Conservation (phyloP, 1,140 invertebrate genomes). For the Lordiphosa stackelbergi region DNA sequence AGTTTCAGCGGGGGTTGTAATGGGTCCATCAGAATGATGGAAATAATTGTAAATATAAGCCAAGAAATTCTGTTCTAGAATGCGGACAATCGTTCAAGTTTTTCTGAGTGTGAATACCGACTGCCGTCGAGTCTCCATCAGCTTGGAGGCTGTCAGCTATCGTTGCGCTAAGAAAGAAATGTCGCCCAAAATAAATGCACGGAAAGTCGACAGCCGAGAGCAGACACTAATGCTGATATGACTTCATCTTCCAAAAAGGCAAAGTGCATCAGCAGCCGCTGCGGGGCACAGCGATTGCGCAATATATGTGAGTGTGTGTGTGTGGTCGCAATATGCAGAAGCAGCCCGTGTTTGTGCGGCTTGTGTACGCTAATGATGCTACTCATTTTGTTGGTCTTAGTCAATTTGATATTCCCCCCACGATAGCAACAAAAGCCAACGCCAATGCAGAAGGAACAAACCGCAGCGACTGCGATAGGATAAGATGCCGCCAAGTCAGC, state of each 20-base stretch:
- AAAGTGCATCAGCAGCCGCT: slow-evolving; percentile 48
- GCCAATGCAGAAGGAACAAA: slow-evolving; percentile 6
- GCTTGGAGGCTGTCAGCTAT: slow-evolving; percentile 8
- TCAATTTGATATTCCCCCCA: slow-evolving; percentile 69
- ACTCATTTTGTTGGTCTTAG: slow-evolving; percentile 71
- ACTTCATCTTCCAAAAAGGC: slow-evolving; percentile 61
- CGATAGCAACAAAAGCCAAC: slow-evolving; percentile 9
- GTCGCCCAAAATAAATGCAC: slow-evolving; percentile 35
- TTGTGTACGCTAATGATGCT: slow-evolving; percentile 66
- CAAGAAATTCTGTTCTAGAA: no score
- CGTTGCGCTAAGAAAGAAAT: slow-evolving; percentile 37
- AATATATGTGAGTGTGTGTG: slow-evolving; percentile 34
- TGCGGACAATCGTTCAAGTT: no score
- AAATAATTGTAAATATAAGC: no score
- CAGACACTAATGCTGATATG: slow-evolving; percentile 72
- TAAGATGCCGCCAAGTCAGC: slow-evolving; percentile 48
- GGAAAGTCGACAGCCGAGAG: slow-evolving; percentile 34
- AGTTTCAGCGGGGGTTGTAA: no score
- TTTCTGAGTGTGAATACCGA: slow-evolving; percentile 20
- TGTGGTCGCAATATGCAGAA: slow-evolving; percentile 18
- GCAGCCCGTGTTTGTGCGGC: neutral
- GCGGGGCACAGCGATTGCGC: slow-evolving; percentile 45
- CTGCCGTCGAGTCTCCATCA: slow-evolving; percentile 11
- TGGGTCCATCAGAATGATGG: no score
- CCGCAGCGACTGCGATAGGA: slow-evolving; percentile 45